phyloP scores from a whole-genome alignment of 2,797 vertebrate genomes.

The Sitta carolinensis region DNA sequence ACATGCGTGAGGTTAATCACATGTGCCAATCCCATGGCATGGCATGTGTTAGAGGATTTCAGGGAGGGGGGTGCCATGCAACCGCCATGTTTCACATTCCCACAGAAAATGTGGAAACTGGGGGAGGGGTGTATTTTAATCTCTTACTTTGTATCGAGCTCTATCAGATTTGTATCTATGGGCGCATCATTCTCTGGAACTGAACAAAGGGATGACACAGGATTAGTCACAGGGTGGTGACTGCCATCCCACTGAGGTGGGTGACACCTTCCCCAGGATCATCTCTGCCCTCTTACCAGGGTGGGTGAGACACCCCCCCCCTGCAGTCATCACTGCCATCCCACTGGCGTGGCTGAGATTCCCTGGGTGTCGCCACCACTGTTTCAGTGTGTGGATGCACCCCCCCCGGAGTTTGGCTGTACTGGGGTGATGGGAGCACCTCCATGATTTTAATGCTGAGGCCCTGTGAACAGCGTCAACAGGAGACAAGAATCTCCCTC shows the following conservation, averaged over 20 bases:
- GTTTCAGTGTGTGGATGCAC: background rate
- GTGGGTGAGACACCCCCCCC: background rate
- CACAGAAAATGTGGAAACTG: background rate
- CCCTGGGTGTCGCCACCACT: background rate
- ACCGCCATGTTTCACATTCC: background rate
- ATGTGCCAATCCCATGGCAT: background rate
- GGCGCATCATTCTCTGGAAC: conserved; percentile 88
- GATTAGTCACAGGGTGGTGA: background rate
- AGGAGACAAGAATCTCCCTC: background rate
- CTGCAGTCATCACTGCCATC: background rate
- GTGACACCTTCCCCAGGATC: background rate
- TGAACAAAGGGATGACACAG: conserved; percentile 63
- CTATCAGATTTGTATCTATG: conserved; percentile 93
- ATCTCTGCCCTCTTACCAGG: background rate
- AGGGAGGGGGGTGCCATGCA: background rate
- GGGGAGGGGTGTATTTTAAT: background rate
- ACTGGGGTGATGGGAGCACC: background rate
- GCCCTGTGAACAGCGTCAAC: background rate
- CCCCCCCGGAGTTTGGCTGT: background rate
- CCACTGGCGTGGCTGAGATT: background rate
- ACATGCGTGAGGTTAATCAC: background rate
- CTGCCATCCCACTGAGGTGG: background rate
- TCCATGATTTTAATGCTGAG: background rate
- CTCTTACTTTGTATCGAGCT: conserved; percentile 95
- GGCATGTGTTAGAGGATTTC: background rate